Evolutionary conservation across 2,888 invertebrate species (phyloP).

Genomic region (Tipula vernalis): DNA sequence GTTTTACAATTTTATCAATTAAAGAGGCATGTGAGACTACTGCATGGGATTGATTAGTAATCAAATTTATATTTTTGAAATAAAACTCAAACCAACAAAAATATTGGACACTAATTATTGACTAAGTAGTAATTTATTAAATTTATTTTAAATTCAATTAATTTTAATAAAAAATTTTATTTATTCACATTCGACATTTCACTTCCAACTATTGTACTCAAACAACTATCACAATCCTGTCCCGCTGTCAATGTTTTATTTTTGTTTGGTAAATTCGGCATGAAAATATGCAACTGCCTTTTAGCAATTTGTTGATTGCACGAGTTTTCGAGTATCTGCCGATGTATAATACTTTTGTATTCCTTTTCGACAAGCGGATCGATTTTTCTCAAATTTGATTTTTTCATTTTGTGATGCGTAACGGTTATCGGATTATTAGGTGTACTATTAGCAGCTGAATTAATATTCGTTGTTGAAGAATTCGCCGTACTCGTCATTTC

Average conservation of each 20-base stretch:
- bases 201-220: conserved; percentile 12
- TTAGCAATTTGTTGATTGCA: conserved; percentile 37
- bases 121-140: background rate
- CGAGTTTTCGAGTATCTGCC: conserved; percentile 32
- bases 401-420: background rate
- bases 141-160: background rate
- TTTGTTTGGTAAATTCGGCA: conserved; percentile 51
- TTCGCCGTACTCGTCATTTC: background rate
- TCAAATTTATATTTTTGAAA: background rate
- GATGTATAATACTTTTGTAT: conserved; percentile 32
- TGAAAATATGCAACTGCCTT: conserved; percentile 61
- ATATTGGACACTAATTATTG: background rate
- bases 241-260: conserved; percentile 5
- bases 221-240: conserved; percentile 13
- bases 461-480: background rate
- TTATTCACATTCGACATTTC: conserved; percentile 8
- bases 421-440: background rate
- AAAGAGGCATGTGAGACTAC: background rate
- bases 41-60: background rate
- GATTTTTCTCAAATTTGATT: background rate
- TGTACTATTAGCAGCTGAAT: background rate
- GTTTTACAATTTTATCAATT: background rate
- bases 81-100: background rate
- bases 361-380: conserved; percentile 24
- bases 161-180: background rate